Evolutionary conservation across 2,888 invertebrate species (phyloP).

Genomic region (Tetrapedia diversipes): DNA sequence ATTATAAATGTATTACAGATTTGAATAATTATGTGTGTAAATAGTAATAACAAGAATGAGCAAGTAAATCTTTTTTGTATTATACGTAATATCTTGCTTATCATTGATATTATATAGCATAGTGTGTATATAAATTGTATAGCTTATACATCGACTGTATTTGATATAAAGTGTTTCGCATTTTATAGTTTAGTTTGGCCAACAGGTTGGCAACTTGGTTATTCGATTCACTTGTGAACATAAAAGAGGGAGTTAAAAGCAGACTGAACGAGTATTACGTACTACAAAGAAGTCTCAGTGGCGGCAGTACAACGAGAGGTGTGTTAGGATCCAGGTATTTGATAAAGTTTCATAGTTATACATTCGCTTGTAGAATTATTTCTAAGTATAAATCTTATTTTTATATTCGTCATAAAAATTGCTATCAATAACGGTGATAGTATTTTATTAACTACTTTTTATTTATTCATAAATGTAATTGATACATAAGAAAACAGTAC

Average conservation of each 20-base stretch:
- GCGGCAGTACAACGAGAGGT: constrained; percentile 33
- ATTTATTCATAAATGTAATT: not conserved
- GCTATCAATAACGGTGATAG: constrained; percentile 23
- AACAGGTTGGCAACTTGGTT: constrained; percentile 45
- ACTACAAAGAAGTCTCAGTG: constrained; percentile 17
- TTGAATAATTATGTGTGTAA: too few species aligned
- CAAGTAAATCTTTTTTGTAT: not conserved
- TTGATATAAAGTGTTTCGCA: not conserved
- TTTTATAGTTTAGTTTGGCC: constrained; percentile 21
- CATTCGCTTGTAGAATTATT: constrained; percentile 2
- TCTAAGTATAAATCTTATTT: not conserved
- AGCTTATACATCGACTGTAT: not conserved
- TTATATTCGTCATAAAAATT: not conserved
- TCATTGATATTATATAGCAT: not conserved
- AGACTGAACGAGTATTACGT: constrained; percentile 25
- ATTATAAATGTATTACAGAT: too few species aligned
- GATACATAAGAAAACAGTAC: not conserved
- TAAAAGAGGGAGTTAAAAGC: constrained; percentile 32
- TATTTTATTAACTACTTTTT: not conserved
- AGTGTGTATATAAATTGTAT: not conserved
- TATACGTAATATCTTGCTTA: not conserved
- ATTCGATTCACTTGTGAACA: constrained; percentile 18
- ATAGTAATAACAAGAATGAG: constrained; percentile 10
- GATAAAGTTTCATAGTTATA: constrained; percentile 20
- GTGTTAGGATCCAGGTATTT: constrained; percentile 13